These are phyloP conservation scores for Bombus pascuorum DNA, from an alignment of 1,140 invertebrate genomes.

Conservation along the genomic window DNA sequence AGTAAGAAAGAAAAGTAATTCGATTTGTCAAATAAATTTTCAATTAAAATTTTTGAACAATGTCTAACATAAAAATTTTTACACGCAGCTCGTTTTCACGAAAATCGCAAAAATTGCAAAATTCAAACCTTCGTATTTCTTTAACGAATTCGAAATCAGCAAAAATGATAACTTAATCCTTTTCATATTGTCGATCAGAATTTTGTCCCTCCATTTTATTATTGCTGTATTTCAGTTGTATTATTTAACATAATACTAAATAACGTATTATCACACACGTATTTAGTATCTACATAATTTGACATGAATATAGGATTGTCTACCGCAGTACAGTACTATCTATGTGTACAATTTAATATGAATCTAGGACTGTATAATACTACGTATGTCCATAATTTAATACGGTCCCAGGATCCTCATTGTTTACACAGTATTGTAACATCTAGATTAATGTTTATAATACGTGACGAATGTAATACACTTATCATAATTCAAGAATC, in stretches of 20 bases:
- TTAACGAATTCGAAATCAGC: too few relatives aligned
- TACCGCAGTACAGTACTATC: neutral
- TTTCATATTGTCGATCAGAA: too few relatives aligned
- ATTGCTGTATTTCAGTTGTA: neutral
- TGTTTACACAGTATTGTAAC: neutral
- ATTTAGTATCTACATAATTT: neutral
- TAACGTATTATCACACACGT: neutral
- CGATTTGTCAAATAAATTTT: too few relatives aligned
- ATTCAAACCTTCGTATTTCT: too few relatives aligned
- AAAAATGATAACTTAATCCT: too few relatives aligned
- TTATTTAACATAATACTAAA: neutral
- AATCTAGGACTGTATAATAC: neutral
- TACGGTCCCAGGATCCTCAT: neutral
- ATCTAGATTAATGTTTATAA: neutral
- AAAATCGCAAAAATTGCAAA: too few relatives aligned
- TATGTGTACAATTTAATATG: neutral
- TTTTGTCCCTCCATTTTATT: neutral
- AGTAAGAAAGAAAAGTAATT: too few relatives aligned
- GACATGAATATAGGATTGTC: neutral
- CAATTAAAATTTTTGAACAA: too few relatives aligned
- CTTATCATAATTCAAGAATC: neutral
- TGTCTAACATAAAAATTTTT: too few relatives aligned
- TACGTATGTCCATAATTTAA: slow-evolving; percentile 1
- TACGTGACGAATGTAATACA: neutral
- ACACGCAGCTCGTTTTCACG: too few relatives aligned